Evolutionary conservation across 2,888 invertebrate genomes (phyloP), one percentile per base, ranked within the genome.

Genomic region (Drosophila pegasa): DNA sequence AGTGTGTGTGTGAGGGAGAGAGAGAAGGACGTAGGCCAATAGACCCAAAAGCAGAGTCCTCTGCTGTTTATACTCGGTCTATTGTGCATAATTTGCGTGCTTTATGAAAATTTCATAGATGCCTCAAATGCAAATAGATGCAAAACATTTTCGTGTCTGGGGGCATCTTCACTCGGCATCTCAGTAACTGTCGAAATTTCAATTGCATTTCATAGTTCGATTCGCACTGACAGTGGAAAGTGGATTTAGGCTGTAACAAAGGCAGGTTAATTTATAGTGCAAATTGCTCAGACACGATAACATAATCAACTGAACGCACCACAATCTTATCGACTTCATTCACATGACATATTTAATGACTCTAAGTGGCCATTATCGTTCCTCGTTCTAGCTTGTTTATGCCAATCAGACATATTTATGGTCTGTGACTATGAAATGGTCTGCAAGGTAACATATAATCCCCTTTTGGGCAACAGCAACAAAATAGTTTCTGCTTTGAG

Each of bases 61-160:
- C 29, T 52, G 45, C 56, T 71, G 56, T 57, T 62, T 38, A 31
- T 18, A 43, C 20, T n/a, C 38, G 20, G 37, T 55, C 57, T 71
- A 60, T 69, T 69, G 55, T 58, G 87, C 85, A 81, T 87, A 78
- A 87, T 85, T 81, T 81, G 77, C 68, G 69, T 72, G 70, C 54
- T 70, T 62, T 68, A 72, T 79, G 85, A 79, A 67, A 70, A 69
- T 72, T 65, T 85, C 78, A 65, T 79, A 56, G 61, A 63, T 64
- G 68, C 69, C 72, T 64, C 58, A 48, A 67, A 71, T 71, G 82
- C 77, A 83, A 75, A 82, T 68, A 69, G 52, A 62, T 59, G 31
- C 52, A 58, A 57, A n/a, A 55, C 60, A 55, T 43, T 33, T 35
- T n/a, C 56, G 9, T 40, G 35, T 43, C 40, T 57, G 18, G 38